Percentiles rank a stretch among this genome's conserved stretches.
These are phyloP conservation scores for Drosophila suzukii DNA, from an alignment of 1,140 invertebrate species.

Conservation along the genomic window DNA sequence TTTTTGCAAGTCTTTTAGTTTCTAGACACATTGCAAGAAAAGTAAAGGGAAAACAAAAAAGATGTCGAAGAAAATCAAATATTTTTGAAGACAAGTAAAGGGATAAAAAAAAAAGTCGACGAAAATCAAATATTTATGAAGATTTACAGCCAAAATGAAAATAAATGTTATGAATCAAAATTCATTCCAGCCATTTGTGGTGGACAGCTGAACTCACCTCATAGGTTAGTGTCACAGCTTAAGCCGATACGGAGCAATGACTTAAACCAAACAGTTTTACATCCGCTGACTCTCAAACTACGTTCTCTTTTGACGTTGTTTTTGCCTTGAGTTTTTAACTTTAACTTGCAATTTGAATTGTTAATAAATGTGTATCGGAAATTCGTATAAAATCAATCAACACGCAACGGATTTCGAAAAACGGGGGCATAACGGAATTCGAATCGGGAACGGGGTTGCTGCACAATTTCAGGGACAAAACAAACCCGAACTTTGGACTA, in stretches of 20 bases:
- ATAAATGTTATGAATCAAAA: not conserved
- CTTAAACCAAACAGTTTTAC: not conserved
- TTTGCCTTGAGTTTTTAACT: slow-evolving; percentile 38
- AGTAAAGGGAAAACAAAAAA: too few species aligned
- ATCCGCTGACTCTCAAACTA: not conserved
- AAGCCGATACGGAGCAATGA: not conserved
- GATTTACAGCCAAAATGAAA: too few species aligned
- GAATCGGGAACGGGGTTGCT: slow-evolving; percentile 64
- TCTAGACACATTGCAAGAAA: too few species aligned
- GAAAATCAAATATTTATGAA: too few species aligned
- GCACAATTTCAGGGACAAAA: slow-evolving; percentile 74
- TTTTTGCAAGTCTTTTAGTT: too few species aligned
- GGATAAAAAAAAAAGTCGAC: too few species aligned
- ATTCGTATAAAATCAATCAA: slow-evolving; percentile 62
- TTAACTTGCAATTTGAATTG: slow-evolving; percentile 66
- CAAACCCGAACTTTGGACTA: slow-evolving; percentile 10
- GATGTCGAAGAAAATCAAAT: too few species aligned
- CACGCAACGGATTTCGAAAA: slow-evolving; percentile 35
- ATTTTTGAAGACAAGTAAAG: too few species aligned
- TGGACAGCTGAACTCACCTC: slow-evolving; percentile 6
- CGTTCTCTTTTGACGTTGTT: not conserved
- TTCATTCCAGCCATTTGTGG: not conserved
- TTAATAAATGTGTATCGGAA: slow-evolving; percentile 64
- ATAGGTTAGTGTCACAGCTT: not conserved
- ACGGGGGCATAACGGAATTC: slow-evolving; percentile 52